phyloP scores from a whole-genome alignment of 2,113 vertebrate genomes.

The Neogobius melanostomus region DNA sequence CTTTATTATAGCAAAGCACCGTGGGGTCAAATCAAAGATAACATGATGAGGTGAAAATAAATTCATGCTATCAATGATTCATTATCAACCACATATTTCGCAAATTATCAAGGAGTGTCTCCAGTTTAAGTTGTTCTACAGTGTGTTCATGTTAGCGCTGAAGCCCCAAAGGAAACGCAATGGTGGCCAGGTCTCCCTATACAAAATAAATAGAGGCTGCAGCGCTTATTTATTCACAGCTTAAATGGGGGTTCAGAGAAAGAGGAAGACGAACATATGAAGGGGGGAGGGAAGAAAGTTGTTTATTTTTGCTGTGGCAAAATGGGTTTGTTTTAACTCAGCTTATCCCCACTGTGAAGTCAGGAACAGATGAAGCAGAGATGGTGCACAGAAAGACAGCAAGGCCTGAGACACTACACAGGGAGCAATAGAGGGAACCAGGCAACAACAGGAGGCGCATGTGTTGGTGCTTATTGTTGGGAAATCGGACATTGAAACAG shows the following conservation, averaged over 20 bases:
- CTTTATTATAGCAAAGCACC: conserved; percentile 19
- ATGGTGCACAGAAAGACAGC: conserved; percentile 36
- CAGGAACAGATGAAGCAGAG: conserved; percentile 12
- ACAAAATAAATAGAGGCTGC: conserved; percentile 70
- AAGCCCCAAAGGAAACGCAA: conserved; percentile 60
- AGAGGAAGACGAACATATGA: conserved; percentile 4
- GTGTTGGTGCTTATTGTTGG: conserved; percentile 58
- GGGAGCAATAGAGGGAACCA: conserved; percentile 20
- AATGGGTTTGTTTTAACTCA: conserved; percentile 68
- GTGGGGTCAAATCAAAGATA: neutral
- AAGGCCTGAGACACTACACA: conserved; percentile 44
- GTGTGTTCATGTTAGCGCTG: conserved; percentile 55
- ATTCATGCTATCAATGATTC: conserved; percentile 7
- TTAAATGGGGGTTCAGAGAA: conserved; percentile 39
- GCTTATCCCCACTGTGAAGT: conserved; percentile 51
- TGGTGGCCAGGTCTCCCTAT: conserved; percentile 60
- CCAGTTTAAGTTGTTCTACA: conserved; percentile 37
- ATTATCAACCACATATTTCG: conserved; percentile 1
- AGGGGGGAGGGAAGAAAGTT: conserved; percentile 28
- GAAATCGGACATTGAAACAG: conserved; percentile 52
- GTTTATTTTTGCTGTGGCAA: conserved; percentile 69
- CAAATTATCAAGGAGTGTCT: conserved; percentile 33
- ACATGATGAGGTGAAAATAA: neutral
- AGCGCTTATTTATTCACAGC: conserved; percentile 65
- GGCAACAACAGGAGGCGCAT: conserved; percentile 16